phyloP scores from a whole-genome alignment of 1,140 invertebrate species.

The Lordiphosa collinella region DNA sequence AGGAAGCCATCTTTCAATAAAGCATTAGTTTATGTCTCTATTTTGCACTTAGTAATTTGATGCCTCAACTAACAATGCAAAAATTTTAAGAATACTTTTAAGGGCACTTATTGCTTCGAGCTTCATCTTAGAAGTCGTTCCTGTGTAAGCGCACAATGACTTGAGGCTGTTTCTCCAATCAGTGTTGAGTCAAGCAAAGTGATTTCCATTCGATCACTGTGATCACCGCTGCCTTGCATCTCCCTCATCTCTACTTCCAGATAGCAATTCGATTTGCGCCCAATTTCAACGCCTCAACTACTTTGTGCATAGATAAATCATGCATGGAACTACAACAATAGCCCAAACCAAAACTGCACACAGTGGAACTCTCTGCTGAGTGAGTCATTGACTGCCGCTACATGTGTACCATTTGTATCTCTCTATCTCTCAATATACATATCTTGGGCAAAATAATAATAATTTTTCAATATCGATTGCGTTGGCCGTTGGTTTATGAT shows the following conservation, averaged over 20 bases:
- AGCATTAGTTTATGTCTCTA: too few species aligned
- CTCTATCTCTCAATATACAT: constrained; percentile 42
- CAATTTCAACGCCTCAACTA: constrained; percentile 75
- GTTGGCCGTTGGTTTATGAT: constrained; percentile 45
- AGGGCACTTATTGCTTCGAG: too few species aligned
- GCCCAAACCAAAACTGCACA: neutral
- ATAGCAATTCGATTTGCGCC: constrained; percentile 71
- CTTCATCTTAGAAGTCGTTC: too few species aligned
- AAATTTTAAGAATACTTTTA: too few species aligned
- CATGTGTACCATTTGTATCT: constrained; percentile 49
- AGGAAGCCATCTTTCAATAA: too few species aligned
- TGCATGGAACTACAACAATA: constrained; percentile 32
- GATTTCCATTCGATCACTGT: constrained; percentile 1
- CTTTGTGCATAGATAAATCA: constrained; percentile 57
- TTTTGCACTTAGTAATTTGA: too few species aligned
- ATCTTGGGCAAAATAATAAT: constrained; percentile 50
- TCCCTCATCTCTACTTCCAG: constrained; percentile 8
- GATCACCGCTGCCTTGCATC: neutral
- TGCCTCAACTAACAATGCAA: too few species aligned
- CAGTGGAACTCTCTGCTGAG: constrained; percentile 13
- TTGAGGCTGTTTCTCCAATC: too few species aligned
- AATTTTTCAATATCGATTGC: constrained; percentile 65
- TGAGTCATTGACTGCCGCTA: constrained; percentile 64
- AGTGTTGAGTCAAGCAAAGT: too few species aligned
- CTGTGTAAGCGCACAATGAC: too few species aligned